These are phyloP conservation scores for Microtus pennsylvanicus DNA, from an alignment of 2,113 vertebrate species.

Conservation along the genomic window DNA sequence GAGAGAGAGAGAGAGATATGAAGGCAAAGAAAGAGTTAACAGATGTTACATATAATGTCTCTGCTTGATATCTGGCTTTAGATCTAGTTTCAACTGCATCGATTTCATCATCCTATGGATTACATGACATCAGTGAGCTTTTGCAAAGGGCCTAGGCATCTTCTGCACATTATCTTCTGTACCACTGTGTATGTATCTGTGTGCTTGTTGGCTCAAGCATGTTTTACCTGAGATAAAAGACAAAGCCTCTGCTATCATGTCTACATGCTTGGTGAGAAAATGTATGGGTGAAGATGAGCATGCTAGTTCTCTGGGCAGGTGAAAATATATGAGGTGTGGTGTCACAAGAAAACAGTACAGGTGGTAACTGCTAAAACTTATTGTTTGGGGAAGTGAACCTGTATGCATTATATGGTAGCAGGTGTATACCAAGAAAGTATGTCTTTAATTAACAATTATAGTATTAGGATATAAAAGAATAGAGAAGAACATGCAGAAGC, in stretches of 20 bases:
- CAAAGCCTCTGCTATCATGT: neutral
- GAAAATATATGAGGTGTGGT: fast-evolving
- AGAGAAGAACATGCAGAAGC: neutral
- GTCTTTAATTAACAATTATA: neutral
- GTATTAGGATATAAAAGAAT: neutral
- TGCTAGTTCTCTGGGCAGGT: neutral
- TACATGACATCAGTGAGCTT: neutral
- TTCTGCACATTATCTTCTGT: no score
- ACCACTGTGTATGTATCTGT: neutral
- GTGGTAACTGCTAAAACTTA: neutral
- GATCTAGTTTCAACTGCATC: constrained; percentile 30
- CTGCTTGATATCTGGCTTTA: constrained; percentile 67
- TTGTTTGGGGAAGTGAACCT: neutral
- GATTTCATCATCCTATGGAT: constrained; percentile 24
- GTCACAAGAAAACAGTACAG: fast-evolving
- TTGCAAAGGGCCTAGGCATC: neutral
- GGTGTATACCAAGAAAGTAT: fast-evolving
- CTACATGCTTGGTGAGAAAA: neutral
- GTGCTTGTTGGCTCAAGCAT: neutral
- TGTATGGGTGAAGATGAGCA: fast-evolving
- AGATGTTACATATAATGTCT: constrained; percentile 18
- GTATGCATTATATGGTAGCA: neutral
- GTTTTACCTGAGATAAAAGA: neutral
- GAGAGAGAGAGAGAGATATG: neutral
- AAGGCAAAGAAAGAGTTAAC: neutral